Conservation (phyloP, 2,888 invertebrate species). For the Acronicta psi region DNA sequence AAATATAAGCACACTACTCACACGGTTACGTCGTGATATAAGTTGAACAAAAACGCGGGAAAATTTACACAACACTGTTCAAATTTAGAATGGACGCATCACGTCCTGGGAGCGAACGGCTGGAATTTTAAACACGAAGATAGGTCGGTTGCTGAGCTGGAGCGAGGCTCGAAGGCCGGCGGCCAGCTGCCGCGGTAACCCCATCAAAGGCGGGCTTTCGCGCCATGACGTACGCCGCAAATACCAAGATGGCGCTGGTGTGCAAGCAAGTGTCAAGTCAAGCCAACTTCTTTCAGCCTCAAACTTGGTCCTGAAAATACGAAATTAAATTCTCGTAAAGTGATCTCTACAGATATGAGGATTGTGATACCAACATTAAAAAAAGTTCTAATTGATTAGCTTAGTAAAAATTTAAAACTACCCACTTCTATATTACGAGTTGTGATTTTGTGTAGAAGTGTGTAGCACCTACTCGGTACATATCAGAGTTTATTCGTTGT, state of each 20-base stretch:
- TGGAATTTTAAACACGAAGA: slow-evolving; percentile 72
- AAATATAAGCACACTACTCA: slow-evolving; percentile 23
- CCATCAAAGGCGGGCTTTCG: slow-evolving; percentile 67
- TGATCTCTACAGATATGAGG: too few relatives aligned
- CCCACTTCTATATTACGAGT: too few relatives aligned
- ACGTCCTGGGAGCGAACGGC: slow-evolving; percentile 57
- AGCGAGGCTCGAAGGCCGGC: slow-evolving; percentile 70
- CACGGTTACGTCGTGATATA: slow-evolving; percentile 8
- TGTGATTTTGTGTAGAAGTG: too few relatives aligned
- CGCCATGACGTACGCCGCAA: slow-evolving; percentile 82
- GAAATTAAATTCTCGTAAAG: too few relatives aligned
- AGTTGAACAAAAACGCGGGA: slow-evolving; percentile 21
- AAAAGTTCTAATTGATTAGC: too few relatives aligned
- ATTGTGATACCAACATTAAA: too few relatives aligned
- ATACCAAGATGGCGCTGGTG: slow-evolving; percentile 80
- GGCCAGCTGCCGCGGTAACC: slow-evolving; percentile 70
- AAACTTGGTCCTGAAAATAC: slow-evolving; percentile 57
- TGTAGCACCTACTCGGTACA: too few relatives aligned
- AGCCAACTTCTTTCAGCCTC: slow-evolving; percentile 67
- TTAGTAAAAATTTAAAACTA: too few relatives aligned
- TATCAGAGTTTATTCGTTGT: too few relatives aligned
- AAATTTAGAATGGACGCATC: slow-evolving; percentile 54
- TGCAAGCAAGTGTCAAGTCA: slow-evolving; percentile 71
- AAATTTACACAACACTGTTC: slow-evolving; percentile 26
- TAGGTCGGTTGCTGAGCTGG: slow-evolving; percentile 70